A percentile compares a stretch with the other conserved stretches of the same genome.
phyloP scores from a whole-genome alignment of 2,797 vertebrate genomes.

The Oryzias dopingdopingensis region DNA sequence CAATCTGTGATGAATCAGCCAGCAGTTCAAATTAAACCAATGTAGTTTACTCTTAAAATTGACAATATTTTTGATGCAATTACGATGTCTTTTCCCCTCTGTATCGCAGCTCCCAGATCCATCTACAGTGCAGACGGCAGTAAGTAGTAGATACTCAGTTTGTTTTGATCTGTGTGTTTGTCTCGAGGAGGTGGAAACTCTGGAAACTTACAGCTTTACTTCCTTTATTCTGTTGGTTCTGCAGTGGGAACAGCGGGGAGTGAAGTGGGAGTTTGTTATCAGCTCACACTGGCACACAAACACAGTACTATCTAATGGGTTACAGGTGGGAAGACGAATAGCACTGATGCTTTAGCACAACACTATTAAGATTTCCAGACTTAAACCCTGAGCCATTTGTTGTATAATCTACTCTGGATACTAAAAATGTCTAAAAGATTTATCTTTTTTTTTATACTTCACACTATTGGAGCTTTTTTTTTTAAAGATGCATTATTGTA shows the following conservation, averaged over 20 bases:
- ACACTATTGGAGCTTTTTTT: not conserved
- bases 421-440: not conserved
- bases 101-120: conserved; percentile 82
- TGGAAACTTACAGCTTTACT: conserved; percentile 23
- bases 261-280: conserved; percentile 43
- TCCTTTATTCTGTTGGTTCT: conserved; percentile 23
- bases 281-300: conserved; percentile 4
- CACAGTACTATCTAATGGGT: conserved; percentile 14
- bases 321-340: conserved; percentile 40
- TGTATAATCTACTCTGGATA: conserved; percentile 2
- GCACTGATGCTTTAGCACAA: conserved; percentile 7
- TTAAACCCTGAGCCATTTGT: conserved; percentile 28
- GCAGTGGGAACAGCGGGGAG: conserved; percentile 26
- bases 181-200: conserved; percentile 15
- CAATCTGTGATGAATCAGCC: not conserved
- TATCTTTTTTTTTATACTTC: not conserved
- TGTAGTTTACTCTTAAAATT: not conserved
- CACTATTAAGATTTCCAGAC: conserved; percentile 25
- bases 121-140: conserved; percentile 87
- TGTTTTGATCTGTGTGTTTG: conserved; percentile 45
- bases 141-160: conserved; percentile 66
- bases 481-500: not conserved
- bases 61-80: no score
- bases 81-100: not conserved
- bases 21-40: not conserved